Evolutionary conservation across 2,113 vertebrate species (phyloP), one percentile per base, ranked within the genome.

Genomic region (Tachysurus vachellii): DNA sequence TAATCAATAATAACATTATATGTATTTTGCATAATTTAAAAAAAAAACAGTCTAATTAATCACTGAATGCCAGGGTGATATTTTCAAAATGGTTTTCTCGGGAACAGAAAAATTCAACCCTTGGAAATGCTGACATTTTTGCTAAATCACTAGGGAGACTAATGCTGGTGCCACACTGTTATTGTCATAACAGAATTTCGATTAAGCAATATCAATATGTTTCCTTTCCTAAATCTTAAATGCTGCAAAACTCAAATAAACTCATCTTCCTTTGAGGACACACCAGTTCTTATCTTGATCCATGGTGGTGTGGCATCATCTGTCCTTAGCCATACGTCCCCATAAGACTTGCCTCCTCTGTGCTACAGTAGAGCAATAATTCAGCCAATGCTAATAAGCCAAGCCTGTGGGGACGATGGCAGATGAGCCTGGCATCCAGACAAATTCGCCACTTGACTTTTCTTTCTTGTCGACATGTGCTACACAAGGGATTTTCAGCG

Each of bases 361-460:
- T 96, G 95, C 95, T 92, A 91, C 91, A 91, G 92, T 90, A 91
- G 93, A 95, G 95, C 96, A 95, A 97, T 96, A 96, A 95, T 94
- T 93, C 93, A 94, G 94, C 94, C 94, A 93, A 96, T 95, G 92
- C 94, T 97, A 96, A 96, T 96, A 96, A 95, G 93, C 90, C 83
- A 90, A 93, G 94, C 94, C 96, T 96, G 90, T 94, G 91, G 96
- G 96, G 96, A 96, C 56, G 88, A 79, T 92, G 92, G 90, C 86
- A 95, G 94, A 93, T 93, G 90, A 95, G 53, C 76, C 91, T 93
- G 93, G 92, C 93, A 91, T 92, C 90, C 94, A 94, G 94, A 96
- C 95, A 97, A 97, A 97, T 92, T 94, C 93, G 93, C 91, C 88
- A 92, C 93, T 95, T 96, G 95, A 96, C 96, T 97, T 95, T 93